A percentile compares a stretch with the other conserved stretches of the same genome.
Conservation (phyloP, 2,797 vertebrate genomes). For the Mastacembelus armatus region DNA sequence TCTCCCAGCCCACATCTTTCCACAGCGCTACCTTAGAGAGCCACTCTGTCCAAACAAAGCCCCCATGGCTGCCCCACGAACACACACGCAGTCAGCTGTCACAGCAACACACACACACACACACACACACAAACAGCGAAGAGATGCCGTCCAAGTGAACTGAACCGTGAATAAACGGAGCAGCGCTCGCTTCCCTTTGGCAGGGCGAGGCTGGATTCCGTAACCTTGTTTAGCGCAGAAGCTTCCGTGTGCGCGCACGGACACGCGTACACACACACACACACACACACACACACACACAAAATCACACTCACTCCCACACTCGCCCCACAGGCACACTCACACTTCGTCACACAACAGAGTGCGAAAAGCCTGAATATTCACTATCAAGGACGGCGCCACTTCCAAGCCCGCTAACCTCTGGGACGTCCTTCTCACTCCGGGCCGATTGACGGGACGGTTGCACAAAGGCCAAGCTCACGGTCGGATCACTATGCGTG, state of each 20-base stretch:
- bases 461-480: conserved; percentile 63
- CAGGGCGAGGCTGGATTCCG: conserved; percentile 84
- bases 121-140: conserved; percentile 50
- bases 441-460: conserved; percentile 52
- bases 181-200: conserved; percentile 67
- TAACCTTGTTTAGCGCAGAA: conserved; percentile 83
- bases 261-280: conserved; percentile 43
- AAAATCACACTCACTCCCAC: conserved; percentile 47
- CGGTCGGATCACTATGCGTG: conserved; percentile 51
- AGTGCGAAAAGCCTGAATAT: conserved; percentile 72
- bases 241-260: conserved; percentile 78
- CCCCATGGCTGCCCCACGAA: conserved; percentile 20
- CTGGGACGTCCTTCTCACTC: conserved; percentile 65
- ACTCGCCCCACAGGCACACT: conserved; percentile 39
- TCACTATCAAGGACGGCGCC: conserved; percentile 62
- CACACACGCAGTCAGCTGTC: conserved; percentile 32
- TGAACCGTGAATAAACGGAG: conserved; percentile 68
- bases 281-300: conserved; percentile 47
- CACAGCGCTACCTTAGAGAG: conserved; percentile 53
- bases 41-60: conserved; percentile 72
- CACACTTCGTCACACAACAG: conserved; percentile 52
- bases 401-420: conserved; percentile 67
- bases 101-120: conserved; percentile 34
- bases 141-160: conserved; percentile 80
- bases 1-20: conserved; percentile 10